phyloP scores from a whole-genome alignment of 2,113 vertebrate species.

The Astatoreochromis straeleni region DNA sequence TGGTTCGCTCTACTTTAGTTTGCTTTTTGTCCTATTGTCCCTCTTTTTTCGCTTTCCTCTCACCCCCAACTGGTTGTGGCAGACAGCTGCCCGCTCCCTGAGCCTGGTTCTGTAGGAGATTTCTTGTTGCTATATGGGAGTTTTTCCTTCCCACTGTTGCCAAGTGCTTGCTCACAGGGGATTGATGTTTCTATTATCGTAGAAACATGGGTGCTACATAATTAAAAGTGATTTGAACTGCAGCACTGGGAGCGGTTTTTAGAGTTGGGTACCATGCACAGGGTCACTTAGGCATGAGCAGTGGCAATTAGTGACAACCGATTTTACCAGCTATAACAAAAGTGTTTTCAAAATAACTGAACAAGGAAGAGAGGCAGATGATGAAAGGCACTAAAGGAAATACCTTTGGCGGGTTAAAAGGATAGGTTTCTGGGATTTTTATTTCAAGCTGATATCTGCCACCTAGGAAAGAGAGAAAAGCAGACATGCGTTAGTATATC shows the following conservation, averaged over 20 bases:
- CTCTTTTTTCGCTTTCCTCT: neutral
- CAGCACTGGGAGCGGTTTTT: neutral
- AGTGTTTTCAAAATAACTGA: neutral
- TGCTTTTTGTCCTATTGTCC: neutral
- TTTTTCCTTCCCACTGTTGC: neutral
- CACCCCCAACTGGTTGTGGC: neutral
- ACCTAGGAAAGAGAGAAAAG: conserved; percentile 67
- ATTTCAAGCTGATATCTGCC: conserved; percentile 97
- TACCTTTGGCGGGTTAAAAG: conserved; percentile 98
- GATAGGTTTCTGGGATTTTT: conserved; percentile 99
- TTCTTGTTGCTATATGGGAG: neutral
- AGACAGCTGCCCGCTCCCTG: neutral
- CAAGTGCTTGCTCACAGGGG: neutral
- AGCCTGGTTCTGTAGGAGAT: neutral
- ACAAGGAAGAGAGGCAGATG: neutral
- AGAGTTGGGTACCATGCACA: neutral
- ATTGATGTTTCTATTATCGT: neutral
- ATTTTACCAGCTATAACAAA: neutral
- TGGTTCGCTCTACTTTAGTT: neutral
- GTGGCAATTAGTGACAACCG: neutral
- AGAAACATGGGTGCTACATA: neutral
- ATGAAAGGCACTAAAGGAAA: neutral
- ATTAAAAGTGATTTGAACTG: neutral
- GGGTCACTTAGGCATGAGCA: neutral
- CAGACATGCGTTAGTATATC: neutral